Conservation (phyloP, 1,140 invertebrate genomes). For the Drosophila takahashii region DNA sequence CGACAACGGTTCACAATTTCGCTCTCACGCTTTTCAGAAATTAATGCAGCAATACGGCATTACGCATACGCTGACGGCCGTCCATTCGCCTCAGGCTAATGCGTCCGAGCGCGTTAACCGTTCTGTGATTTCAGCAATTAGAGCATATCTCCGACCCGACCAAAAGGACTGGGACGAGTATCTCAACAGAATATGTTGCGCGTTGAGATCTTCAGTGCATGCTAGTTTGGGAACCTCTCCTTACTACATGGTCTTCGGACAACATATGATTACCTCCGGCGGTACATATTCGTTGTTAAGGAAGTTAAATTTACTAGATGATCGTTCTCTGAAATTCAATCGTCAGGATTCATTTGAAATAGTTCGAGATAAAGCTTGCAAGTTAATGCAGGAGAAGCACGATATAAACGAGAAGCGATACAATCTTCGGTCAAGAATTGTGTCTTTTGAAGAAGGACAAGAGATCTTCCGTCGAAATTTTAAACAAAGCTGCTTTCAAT, state of each 20-base stretch:
- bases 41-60: no score
- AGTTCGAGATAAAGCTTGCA: neutral
- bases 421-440: neutral
- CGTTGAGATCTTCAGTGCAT: neutral
- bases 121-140: neutral
- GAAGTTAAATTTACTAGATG: neutral
- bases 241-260: neutral
- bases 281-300: neutral
- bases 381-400: neutral
- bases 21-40: no score
- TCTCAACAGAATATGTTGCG: neutral
- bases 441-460: neutral
- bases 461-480: slow-evolving; percentile 6
- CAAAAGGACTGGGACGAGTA: neutral
- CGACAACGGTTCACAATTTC: no score
- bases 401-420: neutral
- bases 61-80: neutral
- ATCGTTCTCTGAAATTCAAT: neutral
- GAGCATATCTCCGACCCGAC: neutral
- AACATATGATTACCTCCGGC: slow-evolving; percentile 2
- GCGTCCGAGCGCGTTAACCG: neutral
- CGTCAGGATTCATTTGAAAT: neutral
- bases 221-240: neutral
- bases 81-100: neutral
- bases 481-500: slow-evolving; percentile 10